Base-by-base conservation (phyloP, 37 sponge, comb jelly and placozoan species). In the Spongilla lacustris region DNA sequence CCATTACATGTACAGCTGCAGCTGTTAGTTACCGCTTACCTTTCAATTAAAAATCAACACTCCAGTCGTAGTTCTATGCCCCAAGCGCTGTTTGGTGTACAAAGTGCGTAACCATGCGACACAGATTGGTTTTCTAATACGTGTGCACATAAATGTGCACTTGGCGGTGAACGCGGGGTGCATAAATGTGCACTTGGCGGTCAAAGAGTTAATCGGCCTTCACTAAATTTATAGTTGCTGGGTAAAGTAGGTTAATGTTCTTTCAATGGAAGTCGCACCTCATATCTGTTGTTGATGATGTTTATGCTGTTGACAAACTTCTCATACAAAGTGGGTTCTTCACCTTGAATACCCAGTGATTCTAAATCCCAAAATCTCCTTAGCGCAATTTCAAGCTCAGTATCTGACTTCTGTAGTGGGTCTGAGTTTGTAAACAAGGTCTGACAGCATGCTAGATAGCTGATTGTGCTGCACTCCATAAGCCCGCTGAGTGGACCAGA, bases 281-380 rank as follows among this genome's bases (percentile, higher is more conserved):
- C 14, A 71, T 86, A 86, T 36, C 87, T 33, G 70, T 66, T 32
- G 41, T 86, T 66, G 24, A n/a, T 36, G 38, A 78, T 72, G 34
- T 27, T 31, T 38, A 86, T 48, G 25, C 32, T 72, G 24, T 78
- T 34, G 41, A 70, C 72, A 38, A 86, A 86, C 28, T 78, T 50
- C 41, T 86, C 73, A 27, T 74, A 72, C 23, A 38, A 22, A 46
- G 76, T 37, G 24, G 27, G 5, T n/a, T 58, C 71, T 26, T 26
- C 12, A 30, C 38, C 80, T 48, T 34, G 67, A 46, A 86, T 68
- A 48, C 86, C 80, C 24, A 86, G 41, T 23, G 80, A 72, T 69
- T 79, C 87, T 74, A 86, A 37, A 36, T 78, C 71, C 87, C 87
- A 86, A 50, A 86, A 85, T 27, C 33, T 33, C n/a, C 75, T 34